Base-by-base conservation (phyloP, 92 coral and sea anemone species). In the Palythoa caribaeorum region DNA sequence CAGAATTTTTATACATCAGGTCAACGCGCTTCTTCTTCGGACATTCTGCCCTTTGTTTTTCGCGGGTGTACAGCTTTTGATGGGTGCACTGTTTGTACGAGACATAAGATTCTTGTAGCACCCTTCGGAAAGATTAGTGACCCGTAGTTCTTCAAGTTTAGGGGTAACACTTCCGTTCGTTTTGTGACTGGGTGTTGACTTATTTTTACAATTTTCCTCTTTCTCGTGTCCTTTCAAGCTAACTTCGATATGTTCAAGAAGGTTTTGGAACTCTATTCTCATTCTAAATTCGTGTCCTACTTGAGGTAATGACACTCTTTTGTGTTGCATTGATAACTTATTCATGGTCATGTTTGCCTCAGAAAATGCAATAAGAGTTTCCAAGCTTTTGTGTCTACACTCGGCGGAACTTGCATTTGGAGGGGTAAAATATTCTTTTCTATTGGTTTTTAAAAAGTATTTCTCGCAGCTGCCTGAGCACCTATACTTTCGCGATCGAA, bases 31-130 rank as follows among this genome's bases (percentile, higher is more conserved):
- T 2, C 76, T 63, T 10, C 86, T 81, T 66, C 86, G 48, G 13
- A 52, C 16, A 1, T 13, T 81, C 7, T 8, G 11, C 47, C 9
- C 21, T 1, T n/a, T 66, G n/a, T 19, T 71, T 9, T 10, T 44
- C 21, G n/a, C 86, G 9, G 40, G 54, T 13, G 44, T 69, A 21
- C 11, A 74, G 5, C 6, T 19, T 19, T 11, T 66, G 53, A 81
- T 71, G 0, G 86, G 86, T 3, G 65, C 86, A 21, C 86, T 81
- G 50, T 14, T 44, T 2, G 86, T 68, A 3, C 86, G 60, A 65
- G 2, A 39, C 19, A 66, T 12, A 2, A 35, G 47, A 9, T 8
- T 47, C 65, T 81, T 66, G 60, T 48, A 48, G 12, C 3, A 4
- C 59, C 47, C 76, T 48, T 65, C 48, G 1, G 62, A 19, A 44